Evolutionary conservation across 2,797 vertebrate genomes (phyloP).

Genomic region (Crocodylus rhombifer): DNA sequence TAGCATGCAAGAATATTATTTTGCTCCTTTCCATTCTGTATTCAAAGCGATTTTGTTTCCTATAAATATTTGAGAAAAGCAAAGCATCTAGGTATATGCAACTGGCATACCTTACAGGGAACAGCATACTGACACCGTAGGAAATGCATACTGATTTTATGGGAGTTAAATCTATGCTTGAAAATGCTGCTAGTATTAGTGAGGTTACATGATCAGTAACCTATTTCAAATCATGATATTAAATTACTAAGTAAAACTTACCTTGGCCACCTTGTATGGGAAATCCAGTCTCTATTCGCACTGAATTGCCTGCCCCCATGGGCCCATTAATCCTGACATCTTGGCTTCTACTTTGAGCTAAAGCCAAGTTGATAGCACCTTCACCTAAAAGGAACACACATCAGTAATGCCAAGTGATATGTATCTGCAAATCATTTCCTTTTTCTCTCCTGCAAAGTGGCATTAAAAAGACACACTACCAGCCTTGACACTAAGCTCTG

Average conservation of each 20-base stretch:
- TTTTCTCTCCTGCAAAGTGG: not conserved
- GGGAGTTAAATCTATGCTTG: not conserved
- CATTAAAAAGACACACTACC: not conserved
- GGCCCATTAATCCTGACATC: constrained; percentile 97
- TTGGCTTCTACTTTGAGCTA: constrained; percentile 91
- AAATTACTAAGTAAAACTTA: constrained; percentile 61
- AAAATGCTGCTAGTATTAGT: accelerated
- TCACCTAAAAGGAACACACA: constrained; percentile 84
- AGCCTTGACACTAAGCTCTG: not conserved
- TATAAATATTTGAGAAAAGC: not conserved
- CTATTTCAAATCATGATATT: not conserved
- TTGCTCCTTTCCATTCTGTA: not conserved
- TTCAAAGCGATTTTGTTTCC: not conserved
- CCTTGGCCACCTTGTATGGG: constrained; percentile 91
- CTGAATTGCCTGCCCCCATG: constrained; percentile 85
- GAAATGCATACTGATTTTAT: not conserved
- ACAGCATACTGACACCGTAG: accelerated
- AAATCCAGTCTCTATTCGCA: constrained; percentile 93
- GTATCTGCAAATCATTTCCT: not conserved
- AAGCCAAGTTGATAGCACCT: constrained; percentile 95
- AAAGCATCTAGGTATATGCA: not conserved
- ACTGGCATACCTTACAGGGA: not conserved
- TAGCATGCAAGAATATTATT: no score
- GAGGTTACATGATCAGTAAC: accelerated
- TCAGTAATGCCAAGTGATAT: not conserved